Base-by-base conservation (phyloP, 2,888 invertebrate species). In the Coelinius sp. region DNA sequence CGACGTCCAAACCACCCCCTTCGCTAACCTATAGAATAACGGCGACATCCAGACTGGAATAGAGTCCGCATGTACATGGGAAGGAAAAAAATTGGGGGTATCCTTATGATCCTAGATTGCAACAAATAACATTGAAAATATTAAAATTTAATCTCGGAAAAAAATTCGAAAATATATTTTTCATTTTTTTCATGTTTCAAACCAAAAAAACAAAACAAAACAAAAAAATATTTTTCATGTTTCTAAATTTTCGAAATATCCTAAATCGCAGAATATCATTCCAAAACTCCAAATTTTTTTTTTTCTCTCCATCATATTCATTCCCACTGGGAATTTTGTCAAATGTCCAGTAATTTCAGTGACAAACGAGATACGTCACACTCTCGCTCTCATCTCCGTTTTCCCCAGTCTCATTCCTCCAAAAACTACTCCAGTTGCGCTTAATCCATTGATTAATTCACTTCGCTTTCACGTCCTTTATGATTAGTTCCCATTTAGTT, bases 261-360 rank as follows among this genome's bases (percentile, higher is more conserved):
- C n/a, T n/a, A 25, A 56, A 56, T 27, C 14, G n/a, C 8, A 27
- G 2, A 56, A 27, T 27, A n/a, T 27, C 17, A 27, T 25, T 25
- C 12, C 22, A 56, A 27, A 27, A 27, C 25, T 17, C 27, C 7
- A 44, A 20, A 20, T 12, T 35, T 59, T 35, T 35, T n/a, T n/a
- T n/a, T n/a, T n/a, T n/a, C n/a, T 59, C 59, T 6, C 20, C 20
- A 17, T 20, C 14, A 31, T 56, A 49, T 27, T 3, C 17, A 59
- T 35, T 59, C 35, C 59, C 59, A 17, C 8, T 10, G 59, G 59
- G 31, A 49, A 59, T 59, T 59, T 59, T 63, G 35, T 70, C 63
- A 85, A 87, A 87, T 87, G 86, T 80, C 80, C 77, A 81, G 82
- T 83, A 83, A 84, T 87, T 87, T 86, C 80, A 80, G 82, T 86